Base-by-base conservation (phyloP, 2,888 invertebrate species). In the Lacanobia oleracea region DNA sequence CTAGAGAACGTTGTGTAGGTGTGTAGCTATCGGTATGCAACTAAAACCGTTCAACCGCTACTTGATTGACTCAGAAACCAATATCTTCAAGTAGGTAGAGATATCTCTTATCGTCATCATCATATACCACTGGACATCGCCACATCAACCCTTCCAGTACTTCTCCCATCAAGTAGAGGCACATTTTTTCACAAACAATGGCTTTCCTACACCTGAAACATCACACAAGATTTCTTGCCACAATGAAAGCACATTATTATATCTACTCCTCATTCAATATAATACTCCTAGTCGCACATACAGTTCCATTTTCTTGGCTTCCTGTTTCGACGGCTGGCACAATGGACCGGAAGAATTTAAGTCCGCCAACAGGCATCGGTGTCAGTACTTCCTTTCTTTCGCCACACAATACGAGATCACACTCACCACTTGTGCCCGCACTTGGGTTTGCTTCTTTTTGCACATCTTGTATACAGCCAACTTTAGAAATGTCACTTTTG, bases 341-440 rank as follows among this genome's bases (percentile, higher is more conserved):
- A 86, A 84, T 77, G 68, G 75, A 27, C 83, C 80, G 86, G 83
- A 82, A 79, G 77, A 79, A 69, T 86, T 84, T 87, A 82, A 84
- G 84, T 69, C 81, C 70, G 60, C 67, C 66, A 79, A 72, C 75
- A 82, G 71, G 72, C 82, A 80, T 80, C 65, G 81, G 82, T 84
- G 84, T 82, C 84, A 81, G 77, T 80, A 33, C 27, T 62, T 81
- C 84, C 76, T 79, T 87, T 82, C 80, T 79, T 77, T 66, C 33
- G 72, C 70, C 40, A 66, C 69, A 89, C 87, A 87, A 86, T 88
- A 77, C 80, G 74, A 70, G 82, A 87, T 86, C 82, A 80, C 67
- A 72, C 80, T 82, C 77, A 70, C 79, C 82, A 83, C 85, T 86
- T 80, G 77, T 77, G 64, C 54, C 75, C 77, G 68, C 73, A 79